A percentile compares a stretch with the other conserved stretches of the same genome.
Conservation (phyloP, 2,113 vertebrate genomes). For the Lepus americanus region DNA sequence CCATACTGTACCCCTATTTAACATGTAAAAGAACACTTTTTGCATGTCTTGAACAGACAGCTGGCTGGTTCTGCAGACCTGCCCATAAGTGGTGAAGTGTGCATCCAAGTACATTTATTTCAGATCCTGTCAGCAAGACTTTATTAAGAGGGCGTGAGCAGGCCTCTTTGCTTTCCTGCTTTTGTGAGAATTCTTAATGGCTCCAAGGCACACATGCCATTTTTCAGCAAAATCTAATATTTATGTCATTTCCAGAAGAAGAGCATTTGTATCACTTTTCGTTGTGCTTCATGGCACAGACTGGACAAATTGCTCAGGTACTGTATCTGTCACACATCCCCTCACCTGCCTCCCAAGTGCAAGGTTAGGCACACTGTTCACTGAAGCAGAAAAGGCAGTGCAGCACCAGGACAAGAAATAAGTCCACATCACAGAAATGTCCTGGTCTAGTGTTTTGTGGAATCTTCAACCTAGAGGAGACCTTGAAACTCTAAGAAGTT, state of each 20-base stretch:
- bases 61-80: not conserved
- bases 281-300: not conserved
- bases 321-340: conserved; percentile 28
- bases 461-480: not conserved
- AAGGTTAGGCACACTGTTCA: not conserved
- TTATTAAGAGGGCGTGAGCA: conserved; percentile 47
- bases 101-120: not conserved
- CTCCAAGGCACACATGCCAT: conserved; percentile 17
- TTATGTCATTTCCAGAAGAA: conserved; percentile 69
- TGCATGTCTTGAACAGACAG: not conserved
- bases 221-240: conserved; percentile 78
- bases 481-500: conserved; percentile 8
- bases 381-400: not conserved
- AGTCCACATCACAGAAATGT: not conserved
- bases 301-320: not conserved
- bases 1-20: not conserved
- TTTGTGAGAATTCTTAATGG: conserved; percentile 61
- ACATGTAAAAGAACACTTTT: not conserved
- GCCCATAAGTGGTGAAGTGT: not conserved
- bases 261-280: conserved; percentile 50
- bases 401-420: not conserved
- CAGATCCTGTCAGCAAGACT: not conserved
- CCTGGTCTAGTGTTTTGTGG: not conserved
- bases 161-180: conserved; percentile 56
- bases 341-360: not conserved